Base-by-base conservation (phyloP, 2,888 invertebrate genomes). In the Drosophila pseudotalamancana region DNA sequence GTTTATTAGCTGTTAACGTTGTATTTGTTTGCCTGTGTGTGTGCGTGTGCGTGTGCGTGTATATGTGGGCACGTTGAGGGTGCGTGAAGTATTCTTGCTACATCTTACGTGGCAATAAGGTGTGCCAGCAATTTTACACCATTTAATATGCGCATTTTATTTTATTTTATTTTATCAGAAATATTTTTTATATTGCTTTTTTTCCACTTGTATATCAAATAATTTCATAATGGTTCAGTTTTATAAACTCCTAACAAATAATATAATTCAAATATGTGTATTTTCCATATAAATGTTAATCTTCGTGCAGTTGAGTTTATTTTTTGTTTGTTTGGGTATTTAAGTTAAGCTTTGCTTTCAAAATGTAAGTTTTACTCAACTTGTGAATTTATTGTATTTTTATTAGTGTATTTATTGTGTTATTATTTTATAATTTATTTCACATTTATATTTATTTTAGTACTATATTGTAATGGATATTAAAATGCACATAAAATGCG, bases 1-100 rank as follows among this genome's bases (percentile, higher is more conserved):
- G 61, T 69, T 80, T 83, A 80, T 83, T 83, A 80, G 80, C 80
- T 69, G 74, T 62, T 50, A 71, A 45, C 40, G 34, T 6, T 29
- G 4, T n/a, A 18, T 27, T 6, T 16, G 11, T 4, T 5, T 3
- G 16, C 11, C 6, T 11, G 16, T 14, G 14, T 12, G 40, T 14
- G 5, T 3, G 35, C 5, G 25, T 25, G 25, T 25, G 25, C 9
- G 25, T 5, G 42, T 16, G 42, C 6, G 37, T 1, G 19, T 23
- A 21, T 42, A 25, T n/a, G 42, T 25, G 27, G 16, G 40, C 8
- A 14, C 25, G 8, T 11, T 3, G 27, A 3, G 11, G n/a, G 43
- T 6, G n/a, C n/a, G 8, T 27, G 19, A 1, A 21, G 21, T n/a
- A 32, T 21, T 34, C 18, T 23, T 12, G 35, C 35, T 1, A 16